Evolutionary conservation across 2,888 invertebrate genomes (phyloP).

Genomic region (Hymenopus coronatus): DNA sequence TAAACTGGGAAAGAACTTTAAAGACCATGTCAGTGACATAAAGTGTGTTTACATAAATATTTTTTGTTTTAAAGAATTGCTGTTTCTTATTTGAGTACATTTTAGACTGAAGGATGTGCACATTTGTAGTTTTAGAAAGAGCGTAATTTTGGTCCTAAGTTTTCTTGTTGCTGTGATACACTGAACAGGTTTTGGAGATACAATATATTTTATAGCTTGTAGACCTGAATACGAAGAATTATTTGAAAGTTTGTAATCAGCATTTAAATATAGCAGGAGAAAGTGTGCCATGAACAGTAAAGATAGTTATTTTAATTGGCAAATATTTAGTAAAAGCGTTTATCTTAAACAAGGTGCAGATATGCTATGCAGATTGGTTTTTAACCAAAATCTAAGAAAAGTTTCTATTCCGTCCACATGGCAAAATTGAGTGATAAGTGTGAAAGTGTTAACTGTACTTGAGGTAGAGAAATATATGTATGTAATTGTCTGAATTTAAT

Average conservation of each 20-base stretch:
- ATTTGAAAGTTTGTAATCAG: background rate
- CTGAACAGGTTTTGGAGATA: background rate
- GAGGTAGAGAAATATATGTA: too few relatives aligned
- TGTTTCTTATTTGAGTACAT: background rate
- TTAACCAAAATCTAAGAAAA: background rate
- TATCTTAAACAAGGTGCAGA: background rate
- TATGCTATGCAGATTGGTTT: background rate
- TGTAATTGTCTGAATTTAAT: background rate
- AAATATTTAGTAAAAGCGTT: background rate
- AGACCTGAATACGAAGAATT: background rate
- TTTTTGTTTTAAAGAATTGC: background rate
- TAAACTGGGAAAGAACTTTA: background rate
- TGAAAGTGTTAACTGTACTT: background rate
- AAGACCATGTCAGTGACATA: background rate
- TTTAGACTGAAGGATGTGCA: background rate
- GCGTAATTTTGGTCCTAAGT: background rate
- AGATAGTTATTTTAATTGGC: background rate
- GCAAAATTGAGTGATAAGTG: background rate
- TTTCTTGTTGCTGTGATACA: background rate
- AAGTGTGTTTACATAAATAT: background rate
- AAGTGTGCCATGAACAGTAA: background rate
- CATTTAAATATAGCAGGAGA: background rate
- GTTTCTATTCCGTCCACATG: background rate
- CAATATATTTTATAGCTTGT: background rate
- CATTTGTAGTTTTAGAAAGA: background rate